Percentiles rank a stretch among this genome's conserved stretches.
These are phyloP conservation scores for Dreissena polymorpha DNA, from an alignment of 1,140 invertebrate species.

Conservation along the genomic window DNA sequence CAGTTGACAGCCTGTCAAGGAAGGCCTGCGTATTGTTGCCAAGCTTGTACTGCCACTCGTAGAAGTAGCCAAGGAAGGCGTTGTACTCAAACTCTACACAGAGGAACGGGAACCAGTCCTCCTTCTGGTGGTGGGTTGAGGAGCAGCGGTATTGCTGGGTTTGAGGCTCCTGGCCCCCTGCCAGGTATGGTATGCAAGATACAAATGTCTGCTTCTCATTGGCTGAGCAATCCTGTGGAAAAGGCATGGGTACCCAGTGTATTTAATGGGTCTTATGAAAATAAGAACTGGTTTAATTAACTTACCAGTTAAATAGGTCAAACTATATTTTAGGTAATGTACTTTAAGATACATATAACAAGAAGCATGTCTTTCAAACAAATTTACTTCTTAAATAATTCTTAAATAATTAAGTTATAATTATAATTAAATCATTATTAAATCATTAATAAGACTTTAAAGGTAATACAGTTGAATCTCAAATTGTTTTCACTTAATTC, in stretches of 20 bases:
- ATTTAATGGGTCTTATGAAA: too few relatives aligned
- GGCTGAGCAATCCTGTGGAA: slow-evolving; percentile 59
- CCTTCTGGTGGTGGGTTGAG: slow-evolving; percentile 57
- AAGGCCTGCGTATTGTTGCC: slow-evolving; percentile 11
- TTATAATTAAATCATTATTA: too few relatives aligned
- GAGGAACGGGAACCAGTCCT: slow-evolving; percentile 68
- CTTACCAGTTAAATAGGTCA: too few relatives aligned
- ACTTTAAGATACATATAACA: too few relatives aligned
- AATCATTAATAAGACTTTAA: too few relatives aligned
- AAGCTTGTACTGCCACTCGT: slow-evolving; percentile 48
- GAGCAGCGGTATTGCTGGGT: slow-evolving; percentile 54
- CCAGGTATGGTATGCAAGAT: slow-evolving; percentile 60
- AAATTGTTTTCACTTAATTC: too few relatives aligned
- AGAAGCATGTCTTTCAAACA: too few relatives aligned
- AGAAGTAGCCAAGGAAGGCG: slow-evolving; percentile 64
- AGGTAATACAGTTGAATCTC: too few relatives aligned
- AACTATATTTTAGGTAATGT: too few relatives aligned
- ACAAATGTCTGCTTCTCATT: slow-evolving; percentile 58
- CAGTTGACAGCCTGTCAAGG: slow-evolving; percentile 25
- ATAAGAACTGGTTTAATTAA: too few relatives aligned
- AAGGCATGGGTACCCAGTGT: neutral
- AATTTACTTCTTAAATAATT: too few relatives aligned
- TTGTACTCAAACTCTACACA: slow-evolving; percentile 70
- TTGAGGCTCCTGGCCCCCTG: slow-evolving; percentile 55
- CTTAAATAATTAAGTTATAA: too few relatives aligned